Evolutionary conservation across 2,888 invertebrate species (phyloP).

Genomic region (Eristalis arbustorum): DNA sequence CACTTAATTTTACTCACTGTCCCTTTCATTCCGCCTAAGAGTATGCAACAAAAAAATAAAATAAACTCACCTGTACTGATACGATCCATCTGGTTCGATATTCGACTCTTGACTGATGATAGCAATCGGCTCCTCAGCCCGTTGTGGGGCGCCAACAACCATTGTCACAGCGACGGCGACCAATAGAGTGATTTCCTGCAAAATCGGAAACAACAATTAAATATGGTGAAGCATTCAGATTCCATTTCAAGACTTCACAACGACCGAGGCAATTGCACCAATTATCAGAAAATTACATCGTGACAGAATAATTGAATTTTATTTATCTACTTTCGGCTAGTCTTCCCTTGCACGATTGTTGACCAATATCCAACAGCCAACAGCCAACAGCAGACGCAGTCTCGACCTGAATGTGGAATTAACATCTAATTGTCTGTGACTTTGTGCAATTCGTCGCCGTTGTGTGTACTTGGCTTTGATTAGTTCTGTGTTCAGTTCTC

Average conservation of each 20-base stretch:
- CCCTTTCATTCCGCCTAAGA: conserved; percentile 48
- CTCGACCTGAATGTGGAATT: conserved; percentile 37
- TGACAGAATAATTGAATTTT: conserved; percentile 52
- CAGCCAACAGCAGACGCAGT: background rate
- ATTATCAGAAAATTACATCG: conserved; percentile 58
- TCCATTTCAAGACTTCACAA: conserved; percentile 20
- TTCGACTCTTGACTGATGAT: conserved; percentile 87
- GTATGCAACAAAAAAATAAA: conserved; percentile 66
- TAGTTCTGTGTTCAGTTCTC: background rate
- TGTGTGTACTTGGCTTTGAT: conserved; percentile 18
- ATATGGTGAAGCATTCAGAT: conserved; percentile 20
- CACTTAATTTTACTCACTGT: conserved; percentile 20
- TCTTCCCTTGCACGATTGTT: background rate
- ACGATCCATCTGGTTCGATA: conserved; percentile 87
- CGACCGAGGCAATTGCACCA: conserved; percentile 50
- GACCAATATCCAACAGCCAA: background rate
- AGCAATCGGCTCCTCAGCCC: conserved; percentile 82
- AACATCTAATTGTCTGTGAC: conserved; percentile 38
- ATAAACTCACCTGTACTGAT: conserved; percentile 84
- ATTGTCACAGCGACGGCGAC: conserved; percentile 77
- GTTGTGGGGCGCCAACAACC: conserved; percentile 82
- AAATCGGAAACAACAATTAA: conserved; percentile 63
- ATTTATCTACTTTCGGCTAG: conserved; percentile 45
- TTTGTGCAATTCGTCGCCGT: conserved; percentile 8
- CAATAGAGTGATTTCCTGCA: conserved; percentile 77